A percentile compares a stretch with the other conserved stretches of the same genome.
Conservation (phyloP, 2,797 vertebrate genomes). For the Mus spretus region DNA sequence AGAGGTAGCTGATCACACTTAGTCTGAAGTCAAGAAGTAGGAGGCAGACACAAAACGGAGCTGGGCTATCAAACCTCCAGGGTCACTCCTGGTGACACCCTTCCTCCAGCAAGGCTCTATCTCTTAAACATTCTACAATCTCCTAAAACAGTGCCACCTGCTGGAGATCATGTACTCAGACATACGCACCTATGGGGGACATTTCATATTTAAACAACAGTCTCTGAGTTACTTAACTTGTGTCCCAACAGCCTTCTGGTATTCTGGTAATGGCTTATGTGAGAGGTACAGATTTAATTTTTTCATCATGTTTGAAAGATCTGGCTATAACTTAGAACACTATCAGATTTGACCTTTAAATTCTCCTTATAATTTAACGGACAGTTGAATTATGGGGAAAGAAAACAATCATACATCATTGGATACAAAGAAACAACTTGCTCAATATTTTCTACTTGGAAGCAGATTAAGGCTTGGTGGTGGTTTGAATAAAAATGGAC, state of each 20-base stretch:
- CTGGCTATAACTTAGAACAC: background rate
- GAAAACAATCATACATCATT: background rate
- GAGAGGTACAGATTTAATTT: slow-evolving; percentile 40
- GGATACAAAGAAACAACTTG: background rate
- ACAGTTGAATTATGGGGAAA: background rate
- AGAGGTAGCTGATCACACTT: background rate
- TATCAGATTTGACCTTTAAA: background rate
- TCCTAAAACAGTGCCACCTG: background rate
- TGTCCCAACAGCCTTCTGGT: slow-evolving; percentile 10
- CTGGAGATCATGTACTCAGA: background rate
- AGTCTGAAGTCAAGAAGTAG: background rate
- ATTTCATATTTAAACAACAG: background rate
- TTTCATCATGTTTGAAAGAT: slow-evolving; percentile 11
- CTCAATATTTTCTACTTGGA: background rate
- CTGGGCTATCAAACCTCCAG: background rate
- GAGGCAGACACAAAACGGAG: background rate
- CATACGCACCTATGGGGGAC: background rate
- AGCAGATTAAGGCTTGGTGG: background rate
- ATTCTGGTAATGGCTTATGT: background rate
- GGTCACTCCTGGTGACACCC: background rate
- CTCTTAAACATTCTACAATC: background rate
- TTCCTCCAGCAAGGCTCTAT: background rate
- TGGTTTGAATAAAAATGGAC: background rate
- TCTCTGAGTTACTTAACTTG: slow-evolving; percentile 31
- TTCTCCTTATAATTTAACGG: slow-evolving; percentile 13